phyloP scores from a whole-genome alignment of 2,113 vertebrate species.

The Xiphorhynchus elegans region DNA sequence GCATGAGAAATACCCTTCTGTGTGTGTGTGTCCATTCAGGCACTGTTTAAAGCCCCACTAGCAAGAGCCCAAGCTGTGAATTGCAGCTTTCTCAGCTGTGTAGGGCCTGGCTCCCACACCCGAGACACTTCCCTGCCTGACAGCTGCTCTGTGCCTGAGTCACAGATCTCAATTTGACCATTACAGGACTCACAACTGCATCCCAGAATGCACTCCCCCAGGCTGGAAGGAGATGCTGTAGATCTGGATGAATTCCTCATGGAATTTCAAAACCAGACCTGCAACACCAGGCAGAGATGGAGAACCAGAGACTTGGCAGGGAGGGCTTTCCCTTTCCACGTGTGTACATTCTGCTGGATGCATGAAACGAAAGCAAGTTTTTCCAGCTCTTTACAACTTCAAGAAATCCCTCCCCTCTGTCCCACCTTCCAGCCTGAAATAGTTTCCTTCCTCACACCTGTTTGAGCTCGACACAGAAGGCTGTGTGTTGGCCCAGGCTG shows the following conservation, averaged over 20 bases:
- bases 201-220: background rate
- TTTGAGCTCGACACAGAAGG: background rate
- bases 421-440: constrained; percentile 1
- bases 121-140: background rate
- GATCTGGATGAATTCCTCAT: background rate
- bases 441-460: constrained; percentile 52
- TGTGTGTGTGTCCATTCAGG: background rate
- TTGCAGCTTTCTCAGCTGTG: background rate
- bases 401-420: background rate
- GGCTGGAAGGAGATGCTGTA: background rate
- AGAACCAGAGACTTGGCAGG: background rate
- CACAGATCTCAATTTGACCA: background rate
- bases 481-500: background rate
- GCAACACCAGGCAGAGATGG: background rate
- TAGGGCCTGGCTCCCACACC: background rate
- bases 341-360: background rate
- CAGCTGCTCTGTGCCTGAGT: background rate
- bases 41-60: background rate
- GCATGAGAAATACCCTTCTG: background rate
- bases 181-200: background rate
- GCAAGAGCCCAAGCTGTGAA: background rate
- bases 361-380: background rate
- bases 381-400: constrained; percentile 20
- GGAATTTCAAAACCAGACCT: background rate
- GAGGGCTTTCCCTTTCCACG: background rate